These are phyloP conservation scores for Scaptomyza montana DNA, from an alignment of 1,140 invertebrate species.

Conservation along the genomic window DNA sequence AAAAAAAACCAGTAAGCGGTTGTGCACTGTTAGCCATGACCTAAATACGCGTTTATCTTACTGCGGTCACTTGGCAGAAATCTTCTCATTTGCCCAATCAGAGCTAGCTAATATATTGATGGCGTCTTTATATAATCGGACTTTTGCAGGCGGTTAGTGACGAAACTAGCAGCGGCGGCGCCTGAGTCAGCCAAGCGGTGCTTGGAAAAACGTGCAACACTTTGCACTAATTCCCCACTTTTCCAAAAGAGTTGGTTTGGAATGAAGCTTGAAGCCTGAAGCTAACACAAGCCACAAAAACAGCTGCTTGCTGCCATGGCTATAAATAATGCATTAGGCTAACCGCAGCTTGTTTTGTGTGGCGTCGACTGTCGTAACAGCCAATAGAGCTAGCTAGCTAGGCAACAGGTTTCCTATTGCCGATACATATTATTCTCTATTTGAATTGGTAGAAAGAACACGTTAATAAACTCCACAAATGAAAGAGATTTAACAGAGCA, in stretches of 20 bases:
- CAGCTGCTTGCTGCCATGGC: constrained; percentile 28
- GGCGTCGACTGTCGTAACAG: constrained; percentile 45
- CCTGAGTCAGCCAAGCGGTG: constrained; percentile 57
- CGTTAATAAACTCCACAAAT: background rate
- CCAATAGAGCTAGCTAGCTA: background rate
- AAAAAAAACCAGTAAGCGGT: constrained; percentile 68
- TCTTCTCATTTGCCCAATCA: constrained; percentile 32
- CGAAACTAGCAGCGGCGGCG: constrained; percentile 33
- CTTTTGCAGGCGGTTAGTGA: constrained; percentile 11
- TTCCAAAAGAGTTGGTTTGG: constrained; percentile 29
- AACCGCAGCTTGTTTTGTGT: constrained; percentile 52
- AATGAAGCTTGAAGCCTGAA: constrained; percentile 1
- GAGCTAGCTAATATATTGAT: constrained; percentile 31
- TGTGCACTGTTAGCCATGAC: constrained; percentile 76
- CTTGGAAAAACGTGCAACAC: constrained; percentile 65
- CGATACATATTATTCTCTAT: constrained; percentile 18
- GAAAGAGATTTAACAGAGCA: too few species aligned
- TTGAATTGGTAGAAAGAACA: constrained; percentile 28
- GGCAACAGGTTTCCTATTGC: constrained; percentile 49
- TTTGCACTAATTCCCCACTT: constrained; percentile 57
- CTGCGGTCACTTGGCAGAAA: constrained; percentile 11
- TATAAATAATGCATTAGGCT: constrained; percentile 64
- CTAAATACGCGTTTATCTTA: constrained; percentile 77
- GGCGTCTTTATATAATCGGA: constrained; percentile 57
- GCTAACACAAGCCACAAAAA: constrained; percentile 16